Percentiles rank a stretch among this genome's conserved stretches.
Conservation (phyloP, 2,797 vertebrate species). For the Erpetoichthys calabaricus region DNA sequence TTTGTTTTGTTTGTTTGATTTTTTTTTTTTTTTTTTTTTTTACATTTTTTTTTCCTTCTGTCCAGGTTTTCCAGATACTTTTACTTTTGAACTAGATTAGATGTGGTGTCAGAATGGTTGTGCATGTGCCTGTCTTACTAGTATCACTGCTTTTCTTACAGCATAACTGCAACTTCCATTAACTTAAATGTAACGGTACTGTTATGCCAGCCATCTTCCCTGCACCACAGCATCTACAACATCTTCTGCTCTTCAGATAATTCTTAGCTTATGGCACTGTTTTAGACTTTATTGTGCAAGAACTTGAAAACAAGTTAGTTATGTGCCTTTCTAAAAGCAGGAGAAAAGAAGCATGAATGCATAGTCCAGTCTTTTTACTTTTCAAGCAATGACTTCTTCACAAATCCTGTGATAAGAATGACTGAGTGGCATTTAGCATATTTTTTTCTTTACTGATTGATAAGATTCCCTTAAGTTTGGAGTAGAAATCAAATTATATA, state of each 20-base stretch:
- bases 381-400: slow-evolving; percentile 24
- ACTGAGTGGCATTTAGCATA: slow-evolving; percentile 59
- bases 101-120: slow-evolving; percentile 78
- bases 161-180: slow-evolving; percentile 49
- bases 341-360: slow-evolving; percentile 56
- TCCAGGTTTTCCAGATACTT: slow-evolving; percentile 38
- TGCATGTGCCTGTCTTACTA: slow-evolving; percentile 80
- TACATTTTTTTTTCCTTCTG: neutral
- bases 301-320: slow-evolving; percentile 45
- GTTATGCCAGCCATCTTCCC: slow-evolving; percentile 41
- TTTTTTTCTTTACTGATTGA: slow-evolving; percentile 51
- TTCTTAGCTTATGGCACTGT: slow-evolving; percentile 39
- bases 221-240: slow-evolving; percentile 38
- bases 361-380: slow-evolving; percentile 43
- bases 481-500: slow-evolving; percentile 33
- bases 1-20: neutral
- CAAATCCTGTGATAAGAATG: slow-evolving; percentile 46
- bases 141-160: slow-evolving; percentile 63
- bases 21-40: neutral
- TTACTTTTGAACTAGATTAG: slow-evolving; percentile 74
- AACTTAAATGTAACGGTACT: slow-evolving; percentile 39
- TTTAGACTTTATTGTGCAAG: slow-evolving; percentile 50
- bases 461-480: slow-evolving; percentile 28
- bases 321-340: slow-evolving; percentile 62
- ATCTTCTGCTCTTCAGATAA: slow-evolving; percentile 58